phyloP scores from a whole-genome alignment of 2,797 vertebrate species.

The Vireo griseus region DNA sequence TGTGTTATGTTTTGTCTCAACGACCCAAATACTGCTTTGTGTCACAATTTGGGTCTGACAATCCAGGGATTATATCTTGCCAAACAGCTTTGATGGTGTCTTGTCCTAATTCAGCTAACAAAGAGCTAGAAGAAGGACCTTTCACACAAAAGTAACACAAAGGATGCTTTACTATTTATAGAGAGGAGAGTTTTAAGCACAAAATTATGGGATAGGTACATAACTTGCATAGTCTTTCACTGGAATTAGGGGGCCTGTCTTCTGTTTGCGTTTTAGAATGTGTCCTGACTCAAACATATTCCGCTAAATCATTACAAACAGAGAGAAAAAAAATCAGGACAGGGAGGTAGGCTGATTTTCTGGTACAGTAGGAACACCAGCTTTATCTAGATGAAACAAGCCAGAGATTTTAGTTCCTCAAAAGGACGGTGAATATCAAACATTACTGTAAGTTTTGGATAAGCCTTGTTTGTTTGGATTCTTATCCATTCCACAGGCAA shows the following conservation, averaged over 20 bases:
- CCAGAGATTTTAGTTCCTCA: conserved; percentile 33
- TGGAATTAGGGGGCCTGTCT: background rate
- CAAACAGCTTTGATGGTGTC: background rate
- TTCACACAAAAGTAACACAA: background rate
- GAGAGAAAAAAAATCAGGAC: background rate
- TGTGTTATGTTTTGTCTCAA: background rate
- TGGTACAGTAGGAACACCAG: background rate
- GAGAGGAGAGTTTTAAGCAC: background rate
- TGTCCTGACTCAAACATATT: background rate
- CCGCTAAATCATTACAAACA: background rate
- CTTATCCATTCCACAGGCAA: background rate
- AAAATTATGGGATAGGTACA: background rate
- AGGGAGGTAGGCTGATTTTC: background rate
- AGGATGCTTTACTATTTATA: background rate
- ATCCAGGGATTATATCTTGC: background rate
- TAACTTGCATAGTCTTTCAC: background rate
- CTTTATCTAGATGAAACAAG: conserved; percentile 41
- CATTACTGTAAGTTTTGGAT: conserved; percentile 28
- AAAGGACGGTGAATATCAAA: conserved; percentile 27
- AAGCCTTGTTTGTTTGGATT: conserved; percentile 6
- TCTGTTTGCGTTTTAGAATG: background rate
- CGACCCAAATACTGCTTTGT: background rate
- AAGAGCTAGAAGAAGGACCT: background rate
- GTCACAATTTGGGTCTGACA: background rate
- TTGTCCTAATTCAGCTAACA: background rate